phyloP scores from a whole-genome alignment of 2,113 vertebrate species.

The Trachemys scripta region DNA sequence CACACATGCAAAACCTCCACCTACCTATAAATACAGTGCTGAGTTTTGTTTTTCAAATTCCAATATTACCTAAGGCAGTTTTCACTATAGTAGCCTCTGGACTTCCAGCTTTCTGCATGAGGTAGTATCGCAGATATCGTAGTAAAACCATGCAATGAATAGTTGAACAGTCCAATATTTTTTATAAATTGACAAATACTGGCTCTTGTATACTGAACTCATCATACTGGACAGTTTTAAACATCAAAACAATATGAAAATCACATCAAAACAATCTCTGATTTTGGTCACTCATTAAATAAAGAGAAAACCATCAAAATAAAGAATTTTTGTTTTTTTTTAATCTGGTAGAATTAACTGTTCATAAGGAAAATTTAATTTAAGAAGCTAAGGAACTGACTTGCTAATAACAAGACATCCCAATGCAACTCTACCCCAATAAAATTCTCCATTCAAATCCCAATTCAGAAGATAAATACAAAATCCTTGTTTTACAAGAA shows the following conservation, averaged over 20 bases:
- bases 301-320: not conserved
- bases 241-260: not conserved
- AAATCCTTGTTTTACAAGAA: not conserved
- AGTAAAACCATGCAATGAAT: not conserved
- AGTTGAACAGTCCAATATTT: not conserved
- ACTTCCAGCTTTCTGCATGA: not conserved
- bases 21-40: not conserved
- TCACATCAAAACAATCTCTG: not conserved
- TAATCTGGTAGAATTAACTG: not conserved
- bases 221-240: not conserved
- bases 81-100: slow-evolving; percentile 10
- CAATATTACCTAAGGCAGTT: not conserved
- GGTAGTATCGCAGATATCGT: not conserved
- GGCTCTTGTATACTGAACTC: not conserved
- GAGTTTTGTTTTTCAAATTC: slow-evolving; percentile 32
- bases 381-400: not conserved
- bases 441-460: slow-evolving; percentile 27
- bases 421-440: not conserved
- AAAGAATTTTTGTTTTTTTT: not conserved
- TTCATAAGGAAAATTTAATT: slow-evolving; percentile 24
- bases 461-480: not conserved
- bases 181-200: not conserved
- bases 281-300: not conserved
- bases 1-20: not conserved
- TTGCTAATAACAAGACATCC: not conserved